Conservation (phyloP, 30 jellyfish, hydroid and myxozoan species). For the Rhopilema esculentum region DNA sequence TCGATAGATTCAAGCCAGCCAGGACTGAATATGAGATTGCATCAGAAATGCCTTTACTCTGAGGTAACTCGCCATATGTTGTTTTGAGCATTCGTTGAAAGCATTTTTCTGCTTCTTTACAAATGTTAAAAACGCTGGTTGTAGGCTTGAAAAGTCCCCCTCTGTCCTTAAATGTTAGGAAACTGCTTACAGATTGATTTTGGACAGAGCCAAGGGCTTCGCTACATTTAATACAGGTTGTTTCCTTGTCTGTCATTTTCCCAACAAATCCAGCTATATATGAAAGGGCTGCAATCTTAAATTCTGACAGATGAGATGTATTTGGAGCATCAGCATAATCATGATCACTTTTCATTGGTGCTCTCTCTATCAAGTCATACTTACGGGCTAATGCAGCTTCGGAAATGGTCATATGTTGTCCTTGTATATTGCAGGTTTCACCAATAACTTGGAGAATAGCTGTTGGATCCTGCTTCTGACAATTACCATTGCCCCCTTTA, state of each 20-base stretch:
- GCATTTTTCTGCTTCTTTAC: conserved; percentile 51
- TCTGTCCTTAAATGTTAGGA: conserved; percentile 69
- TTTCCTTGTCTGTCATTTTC: conserved; percentile 24
- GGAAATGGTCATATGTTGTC: conserved; percentile 23
- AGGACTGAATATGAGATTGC: too few relatives aligned
- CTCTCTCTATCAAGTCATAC: conserved; percentile 31
- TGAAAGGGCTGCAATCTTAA: conserved; percentile 60
- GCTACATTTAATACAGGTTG: conserved; percentile 5
- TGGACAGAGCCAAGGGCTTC: conserved; percentile 25
- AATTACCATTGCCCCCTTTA: conserved; percentile 61
- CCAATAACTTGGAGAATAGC: conserved; percentile 46
- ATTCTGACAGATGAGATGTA: conserved; percentile 38
- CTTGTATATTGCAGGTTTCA: conserved; percentile 48
- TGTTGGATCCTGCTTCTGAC: conserved; percentile 57
- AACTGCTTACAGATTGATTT: conserved; percentile 20
- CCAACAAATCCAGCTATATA: conserved; percentile 78
- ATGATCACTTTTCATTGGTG: conserved; percentile 45
- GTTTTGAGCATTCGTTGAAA: conserved; percentile 48
- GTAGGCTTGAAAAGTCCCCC: conserved; percentile 79
- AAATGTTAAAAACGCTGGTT: conserved; percentile 55
- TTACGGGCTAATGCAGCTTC: conserved; percentile 48
- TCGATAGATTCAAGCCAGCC: too few relatives aligned
- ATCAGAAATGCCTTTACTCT: too few relatives aligned
- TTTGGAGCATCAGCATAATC: conserved; percentile 63
- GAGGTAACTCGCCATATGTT: conserved; percentile 54